These are phyloP conservation scores for Hippolais icterina DNA, from an alignment of 2,113 vertebrate genomes.

Conservation along the genomic window DNA sequence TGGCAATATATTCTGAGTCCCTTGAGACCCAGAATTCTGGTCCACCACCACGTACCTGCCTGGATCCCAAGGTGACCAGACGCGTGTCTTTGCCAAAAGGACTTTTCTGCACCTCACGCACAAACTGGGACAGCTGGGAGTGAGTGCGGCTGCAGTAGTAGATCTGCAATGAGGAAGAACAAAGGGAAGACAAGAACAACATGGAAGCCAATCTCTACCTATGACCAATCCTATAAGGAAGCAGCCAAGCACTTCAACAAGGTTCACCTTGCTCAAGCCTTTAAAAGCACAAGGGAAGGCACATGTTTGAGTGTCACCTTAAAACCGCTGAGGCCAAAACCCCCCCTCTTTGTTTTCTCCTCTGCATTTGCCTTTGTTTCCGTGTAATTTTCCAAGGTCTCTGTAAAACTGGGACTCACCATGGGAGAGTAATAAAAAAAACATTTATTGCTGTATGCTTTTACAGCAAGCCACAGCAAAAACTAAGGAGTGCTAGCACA, in stretches of 20 bases:
- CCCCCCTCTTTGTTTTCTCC: not conserved
- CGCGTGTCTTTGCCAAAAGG: constrained; percentile 84
- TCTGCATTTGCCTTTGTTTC: not conserved
- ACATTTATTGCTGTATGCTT: not conserved
- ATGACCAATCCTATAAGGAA: not conserved
- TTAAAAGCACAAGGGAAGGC: not conserved
- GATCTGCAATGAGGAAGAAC: constrained; percentile 73
- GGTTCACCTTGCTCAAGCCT: not conserved
- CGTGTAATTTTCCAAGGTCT: not conserved
- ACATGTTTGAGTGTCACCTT: not conserved
- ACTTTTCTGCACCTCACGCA: constrained; percentile 92
- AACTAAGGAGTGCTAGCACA: not conserved
- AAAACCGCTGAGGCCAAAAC: not conserved
- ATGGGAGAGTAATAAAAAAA: not conserved
- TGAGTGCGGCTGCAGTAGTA: constrained; percentile 98
- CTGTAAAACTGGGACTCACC: not conserved
- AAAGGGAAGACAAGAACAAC: not conserved
- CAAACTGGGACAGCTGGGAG: constrained; percentile 95
- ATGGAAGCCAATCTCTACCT: not conserved
- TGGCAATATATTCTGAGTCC: not conserved
- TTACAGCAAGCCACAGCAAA: constrained; percentile 6
- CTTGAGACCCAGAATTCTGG: not conserved
- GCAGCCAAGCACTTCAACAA: not conserved
- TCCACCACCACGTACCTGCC: constrained; percentile 80
- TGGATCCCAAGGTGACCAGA: constrained; percentile 88